Evolutionary conservation across 1,140 invertebrate species (phyloP), one percentile per base, ranked within the genome.

Genomic region (Zaprionus tsacasi): DNA sequence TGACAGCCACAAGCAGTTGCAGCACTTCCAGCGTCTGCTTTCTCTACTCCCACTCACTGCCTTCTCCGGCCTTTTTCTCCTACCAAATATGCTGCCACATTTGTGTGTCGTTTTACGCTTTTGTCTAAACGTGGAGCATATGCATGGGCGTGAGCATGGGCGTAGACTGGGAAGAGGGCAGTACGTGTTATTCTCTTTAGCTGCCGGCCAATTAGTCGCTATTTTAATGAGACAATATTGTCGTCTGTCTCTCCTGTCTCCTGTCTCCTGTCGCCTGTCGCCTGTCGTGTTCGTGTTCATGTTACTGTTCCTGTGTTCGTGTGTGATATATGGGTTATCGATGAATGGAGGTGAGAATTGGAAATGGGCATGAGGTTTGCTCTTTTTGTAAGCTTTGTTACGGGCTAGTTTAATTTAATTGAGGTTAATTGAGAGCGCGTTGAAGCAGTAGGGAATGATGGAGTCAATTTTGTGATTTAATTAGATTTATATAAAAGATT

Each of bases 1-100:
- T 85, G 82, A 85, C 78, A 85, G 70, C 75, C 70, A 71, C 73
- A 76, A 76, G 73, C 73, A 76, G 73, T 76, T 76, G 45, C 25
- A 45, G 59, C 54, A 70, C 70, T 75, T 58, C 56, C 13, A 40
- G 36, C 58, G 70, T 71, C 57, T 71, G 43, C 30, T 57, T 57
- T 25, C 55, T 17, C 10, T 43, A 15, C 27, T 52, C 55, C 27
- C 40, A 25, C 15, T 8, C 17, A 11, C 13, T 17, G 15, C n/a
- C 35, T n/a, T 33, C 58, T 0, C 12, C n/a, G 6, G 5, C 25
- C 17, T 3, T 17, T 27, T 15, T 12, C 36, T 10, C 12, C 12
- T 40, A 17, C 17, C 3, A 2, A 17, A 57, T 38, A 21, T 35
- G 56, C 30, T 59, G 45, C 59, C 13, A 61, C 59, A 52, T 45